Conservation (phyloP, 2,113 vertebrate species). For the Heteronetta atricapilla region DNA sequence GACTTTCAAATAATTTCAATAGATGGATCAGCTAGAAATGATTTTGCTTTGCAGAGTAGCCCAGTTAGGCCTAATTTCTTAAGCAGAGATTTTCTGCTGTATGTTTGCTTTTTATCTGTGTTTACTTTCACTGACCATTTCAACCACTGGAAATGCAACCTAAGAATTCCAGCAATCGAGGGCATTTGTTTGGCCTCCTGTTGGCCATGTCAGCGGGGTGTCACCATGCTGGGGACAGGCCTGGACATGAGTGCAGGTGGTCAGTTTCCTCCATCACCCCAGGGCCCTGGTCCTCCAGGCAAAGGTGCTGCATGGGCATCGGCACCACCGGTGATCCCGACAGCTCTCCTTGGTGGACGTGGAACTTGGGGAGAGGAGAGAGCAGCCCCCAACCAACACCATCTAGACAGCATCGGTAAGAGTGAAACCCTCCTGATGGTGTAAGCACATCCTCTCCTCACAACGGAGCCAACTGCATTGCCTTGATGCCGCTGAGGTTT, state of each 20-base stretch:
- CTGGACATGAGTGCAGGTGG: neutral
- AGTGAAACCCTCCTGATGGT: neutral
- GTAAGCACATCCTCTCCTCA: neutral
- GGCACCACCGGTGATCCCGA: rapidly evolving
- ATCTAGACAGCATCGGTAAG: neutral
- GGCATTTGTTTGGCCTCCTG: neutral
- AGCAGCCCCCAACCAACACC: rapidly evolving
- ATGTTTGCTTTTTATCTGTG: neutral
- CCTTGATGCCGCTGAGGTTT: neutral
- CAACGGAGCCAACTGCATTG: rapidly evolving
- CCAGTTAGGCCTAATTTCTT: neutral
- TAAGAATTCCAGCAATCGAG: neutral
- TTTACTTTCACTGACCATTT: neutral
- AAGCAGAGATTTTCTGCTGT: neutral
- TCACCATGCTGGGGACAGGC: rapidly evolving
- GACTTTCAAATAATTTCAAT: neutral
- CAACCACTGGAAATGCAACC: neutral
- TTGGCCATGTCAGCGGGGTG: neutral
- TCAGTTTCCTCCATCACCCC: neutral
- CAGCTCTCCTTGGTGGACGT: rapidly evolving
- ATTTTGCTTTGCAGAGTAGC: neutral
- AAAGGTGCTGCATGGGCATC: rapidly evolving
- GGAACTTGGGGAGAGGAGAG: neutral
- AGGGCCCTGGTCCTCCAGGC: neutral
- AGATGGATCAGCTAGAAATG: neutral